Percentiles rank a stretch among this genome's conserved stretches.
Evolutionary conservation across 2,113 vertebrate species (phyloP).

Genomic region (Pelecanoides urinatrix): DNA sequence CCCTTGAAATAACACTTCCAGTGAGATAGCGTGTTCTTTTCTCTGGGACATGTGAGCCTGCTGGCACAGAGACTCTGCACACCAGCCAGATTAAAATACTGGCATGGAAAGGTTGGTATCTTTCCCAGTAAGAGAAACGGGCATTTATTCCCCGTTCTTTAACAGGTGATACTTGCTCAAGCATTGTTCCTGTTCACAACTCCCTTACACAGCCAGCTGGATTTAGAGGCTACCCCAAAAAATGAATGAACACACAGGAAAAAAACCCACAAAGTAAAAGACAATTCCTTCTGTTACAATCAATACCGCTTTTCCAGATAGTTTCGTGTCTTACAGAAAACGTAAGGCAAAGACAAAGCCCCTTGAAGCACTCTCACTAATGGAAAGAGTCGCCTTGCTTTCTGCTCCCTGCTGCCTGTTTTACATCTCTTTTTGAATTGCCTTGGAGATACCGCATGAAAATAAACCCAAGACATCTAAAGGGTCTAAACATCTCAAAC

Average conservation of each 20-base stretch:
- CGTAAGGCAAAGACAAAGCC: background rate
- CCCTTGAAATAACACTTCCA: slow-evolving; percentile 42
- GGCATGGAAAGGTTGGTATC: background rate
- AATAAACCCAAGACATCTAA: background rate
- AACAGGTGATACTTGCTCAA: background rate
- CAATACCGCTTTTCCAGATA: background rate
- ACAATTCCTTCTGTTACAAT: background rate
- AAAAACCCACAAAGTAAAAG: background rate
- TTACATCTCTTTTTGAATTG: background rate
- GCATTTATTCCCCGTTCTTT: background rate
- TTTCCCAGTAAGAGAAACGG: background rate
- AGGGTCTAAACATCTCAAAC: background rate
- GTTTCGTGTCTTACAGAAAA: background rate
- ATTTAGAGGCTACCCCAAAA: background rate
- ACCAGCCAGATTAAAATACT: background rate
- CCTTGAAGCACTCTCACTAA: background rate
- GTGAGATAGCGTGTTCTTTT: slow-evolving; percentile 1
- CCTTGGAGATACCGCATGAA: background rate
- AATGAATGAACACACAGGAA: background rate
- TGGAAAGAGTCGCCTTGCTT: background rate
- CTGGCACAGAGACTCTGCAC: slow-evolving; percentile 1
- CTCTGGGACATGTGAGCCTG: slow-evolving; percentile 1
- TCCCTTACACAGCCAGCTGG: background rate
- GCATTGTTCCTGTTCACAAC: background rate
- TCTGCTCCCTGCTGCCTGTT: background rate